These are phyloP conservation scores for Ophion obscuratus DNA, from an alignment of 2,888 invertebrate species.

Conservation along the genomic window DNA sequence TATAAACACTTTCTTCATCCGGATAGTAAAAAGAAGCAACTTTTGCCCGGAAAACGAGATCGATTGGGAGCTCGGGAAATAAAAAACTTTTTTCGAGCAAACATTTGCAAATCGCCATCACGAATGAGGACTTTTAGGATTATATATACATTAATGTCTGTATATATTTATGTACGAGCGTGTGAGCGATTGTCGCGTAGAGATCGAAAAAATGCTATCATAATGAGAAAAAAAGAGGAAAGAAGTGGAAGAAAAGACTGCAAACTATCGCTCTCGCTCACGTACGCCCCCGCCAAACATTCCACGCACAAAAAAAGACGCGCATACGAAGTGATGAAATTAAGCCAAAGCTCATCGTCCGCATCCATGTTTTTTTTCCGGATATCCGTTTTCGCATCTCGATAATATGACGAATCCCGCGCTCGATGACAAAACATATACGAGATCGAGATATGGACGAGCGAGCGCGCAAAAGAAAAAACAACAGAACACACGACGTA, in stretches of 20 bases:
- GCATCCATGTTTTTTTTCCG: conserved; percentile 7
- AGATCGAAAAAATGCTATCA: conserved; percentile 43
- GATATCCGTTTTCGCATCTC: conserved; percentile 16
- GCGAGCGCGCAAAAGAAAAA: conserved; percentile 30
- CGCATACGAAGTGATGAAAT: conserved; percentile 57
- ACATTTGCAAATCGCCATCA: conserved; percentile 40
- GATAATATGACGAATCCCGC: conserved; percentile 16
- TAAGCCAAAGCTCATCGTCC: conserved; percentile 19
- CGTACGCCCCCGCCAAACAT: conserved; percentile 54
- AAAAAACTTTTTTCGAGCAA: conserved; percentile 47
- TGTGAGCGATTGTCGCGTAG: conserved; percentile 33
- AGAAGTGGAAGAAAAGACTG: conserved; percentile 6
- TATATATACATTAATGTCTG: conserved; percentile 25
- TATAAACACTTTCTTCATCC: conserved; percentile 28
- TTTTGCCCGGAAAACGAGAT: conserved; percentile 13
- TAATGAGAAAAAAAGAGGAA: conserved; percentile 38
- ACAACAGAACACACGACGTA: conserved; percentile 61
- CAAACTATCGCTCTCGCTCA: conserved; percentile 20
- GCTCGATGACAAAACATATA: conserved; percentile 4
- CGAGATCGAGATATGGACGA: conserved; percentile 45
- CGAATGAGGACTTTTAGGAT: conserved; percentile 40
- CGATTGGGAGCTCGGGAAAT: background rate
- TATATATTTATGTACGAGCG: background rate
- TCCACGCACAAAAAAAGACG: conserved; percentile 66
- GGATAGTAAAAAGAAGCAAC: background rate